phyloP scores from a whole-genome alignment of 2,888 invertebrate genomes.

The Rotaria macrura region DNA sequence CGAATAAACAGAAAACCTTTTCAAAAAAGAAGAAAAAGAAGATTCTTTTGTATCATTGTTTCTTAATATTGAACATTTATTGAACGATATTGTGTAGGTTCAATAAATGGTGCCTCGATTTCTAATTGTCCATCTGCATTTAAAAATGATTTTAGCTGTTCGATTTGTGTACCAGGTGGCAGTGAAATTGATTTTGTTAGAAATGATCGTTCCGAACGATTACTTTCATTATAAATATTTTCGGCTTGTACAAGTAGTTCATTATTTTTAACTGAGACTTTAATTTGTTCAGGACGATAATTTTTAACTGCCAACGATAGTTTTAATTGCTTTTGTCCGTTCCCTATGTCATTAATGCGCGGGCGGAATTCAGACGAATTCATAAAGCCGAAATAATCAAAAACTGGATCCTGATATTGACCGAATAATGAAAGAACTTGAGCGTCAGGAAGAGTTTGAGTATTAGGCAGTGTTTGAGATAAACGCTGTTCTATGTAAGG shows the following conservation, averaged over 20 bases:
- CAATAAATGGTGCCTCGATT: background rate
- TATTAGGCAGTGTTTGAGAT: background rate
- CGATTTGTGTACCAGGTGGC: background rate
- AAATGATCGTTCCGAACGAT: background rate
- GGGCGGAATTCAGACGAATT: background rate
- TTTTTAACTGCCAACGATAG: background rate
- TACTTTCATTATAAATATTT: background rate
- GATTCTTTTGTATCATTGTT: too few relatives aligned
- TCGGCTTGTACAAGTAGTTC: background rate
- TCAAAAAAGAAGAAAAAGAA: too few relatives aligned
- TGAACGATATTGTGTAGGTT: background rate
- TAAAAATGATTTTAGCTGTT: constrained; percentile 20
- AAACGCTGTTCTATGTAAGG: background rate
- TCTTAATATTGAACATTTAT: too few relatives aligned
- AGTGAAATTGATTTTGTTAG: background rate
- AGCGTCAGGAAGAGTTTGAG: too few relatives aligned
- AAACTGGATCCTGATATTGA: background rate
- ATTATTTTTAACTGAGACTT: background rate
- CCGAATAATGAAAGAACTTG: too few relatives aligned
- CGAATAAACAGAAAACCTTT: too few relatives aligned
- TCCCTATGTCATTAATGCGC: background rate
- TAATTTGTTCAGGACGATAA: background rate
- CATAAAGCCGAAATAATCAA: background rate
- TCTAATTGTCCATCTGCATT: constrained; percentile 13
- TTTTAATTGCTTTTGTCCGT: background rate